Percentiles rank a stretch among this genome's conserved stretches.
Conservation (phyloP, 2,797 vertebrate species). For the Odontamblyopus rebecca region DNA sequence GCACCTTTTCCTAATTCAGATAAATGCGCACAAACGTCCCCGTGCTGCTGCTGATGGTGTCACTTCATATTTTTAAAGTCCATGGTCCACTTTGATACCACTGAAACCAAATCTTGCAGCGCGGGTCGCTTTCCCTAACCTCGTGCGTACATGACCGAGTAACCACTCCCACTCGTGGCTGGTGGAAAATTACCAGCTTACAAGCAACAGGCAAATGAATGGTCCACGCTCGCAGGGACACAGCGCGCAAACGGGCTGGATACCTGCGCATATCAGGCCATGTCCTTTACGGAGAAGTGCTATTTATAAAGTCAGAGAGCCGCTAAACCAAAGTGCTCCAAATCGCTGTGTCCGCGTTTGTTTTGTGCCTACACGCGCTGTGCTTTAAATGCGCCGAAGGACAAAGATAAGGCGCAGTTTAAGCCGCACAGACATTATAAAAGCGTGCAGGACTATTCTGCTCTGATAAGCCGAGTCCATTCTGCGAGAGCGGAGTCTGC, state of each 20-base stretch:
- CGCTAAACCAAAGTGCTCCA: background rate
- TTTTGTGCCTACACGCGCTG: background rate
- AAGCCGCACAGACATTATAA: background rate
- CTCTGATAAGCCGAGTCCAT: slow-evolving; percentile 56
- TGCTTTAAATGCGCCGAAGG: too few species aligned
- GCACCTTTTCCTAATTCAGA: slow-evolving; percentile 14
- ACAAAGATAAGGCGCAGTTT: background rate
- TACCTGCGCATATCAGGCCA: slow-evolving; percentile 9
- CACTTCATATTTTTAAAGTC: slow-evolving; percentile 8
- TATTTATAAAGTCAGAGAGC: background rate
- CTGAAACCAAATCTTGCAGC: slow-evolving; percentile 41
- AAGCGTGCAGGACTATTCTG: slow-evolving; percentile 28
- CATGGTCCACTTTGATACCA: slow-evolving; percentile 10
- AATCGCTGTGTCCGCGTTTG: slow-evolving; percentile 7
- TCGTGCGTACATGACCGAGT: slow-evolving; percentile 75
- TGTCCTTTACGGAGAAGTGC: slow-evolving; percentile 1
- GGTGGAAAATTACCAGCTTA: slow-evolving; percentile 89
- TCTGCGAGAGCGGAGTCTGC: slow-evolving; percentile 72
- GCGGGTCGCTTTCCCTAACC: slow-evolving; percentile 67
- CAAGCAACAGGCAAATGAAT: slow-evolving; percentile 77
- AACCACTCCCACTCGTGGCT: slow-evolving; percentile 85
- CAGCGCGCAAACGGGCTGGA: slow-evolving; percentile 20
- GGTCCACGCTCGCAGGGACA: slow-evolving; percentile 12
- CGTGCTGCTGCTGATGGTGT: background rate
- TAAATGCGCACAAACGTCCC: background rate